Evolutionary conservation across 2,888 invertebrate genomes (phyloP).

Genomic region (Tiliacea aurago): DNA sequence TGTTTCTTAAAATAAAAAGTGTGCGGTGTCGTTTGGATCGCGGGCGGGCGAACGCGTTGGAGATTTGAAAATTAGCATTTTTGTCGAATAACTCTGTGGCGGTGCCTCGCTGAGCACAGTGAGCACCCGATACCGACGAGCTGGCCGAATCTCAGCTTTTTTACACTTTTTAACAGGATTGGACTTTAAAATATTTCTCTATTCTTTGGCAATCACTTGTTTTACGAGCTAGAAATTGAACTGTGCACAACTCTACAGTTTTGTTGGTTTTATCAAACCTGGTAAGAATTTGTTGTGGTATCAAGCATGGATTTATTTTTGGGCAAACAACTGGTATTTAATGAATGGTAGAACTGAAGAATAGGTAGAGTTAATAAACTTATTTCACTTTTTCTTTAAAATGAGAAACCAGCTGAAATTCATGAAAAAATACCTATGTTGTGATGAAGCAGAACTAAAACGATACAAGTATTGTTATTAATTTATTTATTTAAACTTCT

Average conservation of each 20-base stretch:
- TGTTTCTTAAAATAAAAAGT: constrained; percentile 83
- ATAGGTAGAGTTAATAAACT: no score
- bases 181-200: constrained; percentile 85
- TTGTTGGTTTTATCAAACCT: neutral
- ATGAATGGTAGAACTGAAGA: no score
- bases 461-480: neutral
- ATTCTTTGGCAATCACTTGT: constrained; percentile 72
- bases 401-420: neutral
- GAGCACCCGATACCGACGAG: constrained; percentile 86
- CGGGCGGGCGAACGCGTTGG: constrained; percentile 83
- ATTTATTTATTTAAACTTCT: no score
- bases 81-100: constrained; percentile 89
- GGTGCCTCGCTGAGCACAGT: constrained; percentile 87
- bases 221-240: constrained; percentile 61
- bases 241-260: constrained; percentile 15
- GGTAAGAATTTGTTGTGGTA: neutral
- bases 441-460: neutral
- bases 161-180: constrained; percentile 82
- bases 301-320: neutral
- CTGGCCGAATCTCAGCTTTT: constrained; percentile 81
- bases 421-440: neutral
- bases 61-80: constrained; percentile 91
- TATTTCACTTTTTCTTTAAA: neutral
- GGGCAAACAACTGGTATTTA: accelerated
- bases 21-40: constrained; percentile 83